Evolutionary conservation across 2,113 vertebrate species (phyloP).

Genomic region (Microtus pennsylvanicus): DNA sequence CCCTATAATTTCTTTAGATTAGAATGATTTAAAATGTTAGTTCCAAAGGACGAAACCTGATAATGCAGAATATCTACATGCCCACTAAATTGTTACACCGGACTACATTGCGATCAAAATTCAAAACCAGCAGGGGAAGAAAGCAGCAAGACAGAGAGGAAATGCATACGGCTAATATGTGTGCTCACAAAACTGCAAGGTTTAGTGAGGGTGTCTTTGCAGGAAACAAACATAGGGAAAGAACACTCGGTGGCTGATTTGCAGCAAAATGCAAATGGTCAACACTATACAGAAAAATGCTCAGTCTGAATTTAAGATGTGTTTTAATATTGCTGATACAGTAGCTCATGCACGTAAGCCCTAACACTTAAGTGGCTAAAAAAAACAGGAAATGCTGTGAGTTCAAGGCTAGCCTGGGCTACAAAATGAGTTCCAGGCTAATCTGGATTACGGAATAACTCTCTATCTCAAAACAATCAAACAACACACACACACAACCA

Average conservation of each 20-base stretch:
- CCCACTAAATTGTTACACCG: slow-evolving; percentile 1
- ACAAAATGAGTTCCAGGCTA: background rate
- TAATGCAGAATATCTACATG: slow-evolving; percentile 13
- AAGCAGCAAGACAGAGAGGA: background rate
- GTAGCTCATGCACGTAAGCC: background rate
- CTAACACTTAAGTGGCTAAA: background rate
- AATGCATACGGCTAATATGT: background rate
- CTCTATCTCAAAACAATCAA: background rate
- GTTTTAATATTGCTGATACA: background rate
- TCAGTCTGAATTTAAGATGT: slow-evolving; percentile 4
- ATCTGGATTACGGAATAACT: background rate
- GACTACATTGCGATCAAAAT: slow-evolving; percentile 49
- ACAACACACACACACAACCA: background rate
- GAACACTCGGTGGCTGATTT: background rate
- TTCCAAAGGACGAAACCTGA: slow-evolving; percentile 18
- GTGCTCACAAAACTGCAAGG: background rate
- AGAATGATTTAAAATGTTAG: slow-evolving; percentile 39
- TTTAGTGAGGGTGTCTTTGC: background rate
- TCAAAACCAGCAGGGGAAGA: background rate
- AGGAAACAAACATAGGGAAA: slow-evolving; percentile 2
- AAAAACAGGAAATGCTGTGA: background rate
- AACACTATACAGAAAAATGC: background rate
- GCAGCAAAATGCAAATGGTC: slow-evolving; percentile 7
- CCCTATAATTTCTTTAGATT: slow-evolving; percentile 44
- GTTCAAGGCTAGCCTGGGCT: background rate